Evolutionary conservation across 2,888 invertebrate species (phyloP).

Genomic region (Perdita meconis): DNA sequence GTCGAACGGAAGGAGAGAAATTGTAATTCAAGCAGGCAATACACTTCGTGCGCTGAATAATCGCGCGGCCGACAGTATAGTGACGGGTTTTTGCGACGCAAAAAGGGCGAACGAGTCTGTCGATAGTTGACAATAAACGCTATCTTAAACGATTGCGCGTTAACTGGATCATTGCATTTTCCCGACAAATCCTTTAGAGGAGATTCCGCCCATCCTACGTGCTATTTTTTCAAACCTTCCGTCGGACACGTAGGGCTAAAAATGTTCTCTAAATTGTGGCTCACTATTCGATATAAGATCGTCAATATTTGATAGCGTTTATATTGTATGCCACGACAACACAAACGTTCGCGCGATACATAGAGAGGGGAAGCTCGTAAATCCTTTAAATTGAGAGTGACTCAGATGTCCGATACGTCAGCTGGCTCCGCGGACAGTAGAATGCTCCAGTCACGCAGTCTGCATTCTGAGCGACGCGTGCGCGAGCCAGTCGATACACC

Average conservation of each 20-base stretch:
- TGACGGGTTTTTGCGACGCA: conserved; percentile 14
- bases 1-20: conserved; percentile 47
- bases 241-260: neutral
- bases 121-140: no score
- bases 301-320: conserved; percentile 24
- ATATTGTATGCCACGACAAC: conserved; percentile 10
- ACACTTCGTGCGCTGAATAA: conserved; percentile 62
- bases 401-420: conserved; percentile 73
- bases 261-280: conserved; percentile 1
- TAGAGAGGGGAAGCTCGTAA: conserved; percentile 61
- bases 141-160: no score
- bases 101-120: neutral
- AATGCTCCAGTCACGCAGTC: conserved; percentile 64
- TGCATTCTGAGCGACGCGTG: conserved; percentile 69
- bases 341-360: conserved; percentile 23
- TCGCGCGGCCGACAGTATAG: conserved; percentile 16
- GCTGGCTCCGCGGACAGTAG: conserved; percentile 60
- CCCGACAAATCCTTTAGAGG: no score
- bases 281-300: neutral
- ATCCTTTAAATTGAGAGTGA: conserved; percentile 76
- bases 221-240: neutral
- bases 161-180: neutral
- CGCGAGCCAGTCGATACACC: conserved; percentile 55
- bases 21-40: conserved; percentile 62
- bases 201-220: no score